Percentiles rank a stretch among this genome's conserved stretches.
Conservation (phyloP, 2,888 invertebrate species). For the Harmothoe impar region DNA sequence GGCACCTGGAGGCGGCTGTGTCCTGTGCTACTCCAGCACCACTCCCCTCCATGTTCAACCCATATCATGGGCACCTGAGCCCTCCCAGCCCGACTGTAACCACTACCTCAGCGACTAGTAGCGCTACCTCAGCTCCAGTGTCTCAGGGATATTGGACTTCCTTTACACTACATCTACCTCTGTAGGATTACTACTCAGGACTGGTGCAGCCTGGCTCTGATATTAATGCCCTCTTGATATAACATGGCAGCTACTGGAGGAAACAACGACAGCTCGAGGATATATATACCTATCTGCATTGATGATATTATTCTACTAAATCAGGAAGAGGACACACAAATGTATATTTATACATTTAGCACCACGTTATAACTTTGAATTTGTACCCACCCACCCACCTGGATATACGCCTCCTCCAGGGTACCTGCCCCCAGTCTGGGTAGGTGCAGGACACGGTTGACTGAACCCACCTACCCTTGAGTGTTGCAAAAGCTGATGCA, state of each 20-base stretch:
- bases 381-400: background rate
- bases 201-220: too few species aligned
- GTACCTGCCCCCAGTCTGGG: slow-evolving; percentile 12
- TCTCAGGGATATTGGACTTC: too few species aligned
- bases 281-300: too few species aligned
- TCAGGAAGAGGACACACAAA: too few species aligned
- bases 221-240: too few species aligned
- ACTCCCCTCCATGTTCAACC: background rate
- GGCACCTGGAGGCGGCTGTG: background rate
- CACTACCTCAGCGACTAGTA: too few species aligned
- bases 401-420: background rate
- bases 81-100: background rate
- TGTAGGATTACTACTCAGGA: background rate
- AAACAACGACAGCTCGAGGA: too few species aligned
- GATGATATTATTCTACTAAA: too few species aligned
- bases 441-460: slow-evolving; percentile 16
- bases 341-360: too few species aligned
- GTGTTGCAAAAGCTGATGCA: background rate
- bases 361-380: background rate
- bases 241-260: too few species aligned
- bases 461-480: background rate
- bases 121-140: too few species aligned
- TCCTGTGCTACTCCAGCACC: background rate
- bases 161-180: background rate
- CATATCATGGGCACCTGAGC: background rate